phyloP scores from a whole-genome alignment of 2,797 vertebrate genomes.

The Oreortyx pictus region DNA sequence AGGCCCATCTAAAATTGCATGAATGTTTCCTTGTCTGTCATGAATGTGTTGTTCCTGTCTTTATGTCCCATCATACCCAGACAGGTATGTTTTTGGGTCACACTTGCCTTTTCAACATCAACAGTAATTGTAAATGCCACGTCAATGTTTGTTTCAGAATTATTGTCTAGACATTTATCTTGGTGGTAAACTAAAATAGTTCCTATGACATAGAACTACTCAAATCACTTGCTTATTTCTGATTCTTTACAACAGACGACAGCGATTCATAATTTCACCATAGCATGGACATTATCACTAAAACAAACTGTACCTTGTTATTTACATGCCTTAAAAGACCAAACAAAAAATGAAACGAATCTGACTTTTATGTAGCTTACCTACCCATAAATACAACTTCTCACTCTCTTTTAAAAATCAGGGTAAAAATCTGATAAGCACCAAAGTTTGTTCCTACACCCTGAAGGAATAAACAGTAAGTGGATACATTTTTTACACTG shows the following conservation, averaged over 20 bases:
- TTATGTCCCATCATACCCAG: neutral
- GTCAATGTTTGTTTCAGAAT: neutral
- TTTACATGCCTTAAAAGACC: neutral
- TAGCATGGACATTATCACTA: neutral
- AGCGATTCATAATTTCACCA: neutral
- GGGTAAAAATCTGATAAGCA: neutral
- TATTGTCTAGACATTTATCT: neutral
- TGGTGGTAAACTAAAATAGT: neutral
- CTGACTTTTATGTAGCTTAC: neutral
- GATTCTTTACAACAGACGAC: neutral
- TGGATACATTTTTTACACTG: neutral
- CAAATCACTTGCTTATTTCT: neutral
- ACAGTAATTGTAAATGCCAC: neutral
- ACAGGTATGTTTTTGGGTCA: neutral
- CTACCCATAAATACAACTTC: neutral
- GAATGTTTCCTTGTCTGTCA: neutral
- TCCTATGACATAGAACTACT: neutral
- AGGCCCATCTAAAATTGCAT: neutral
- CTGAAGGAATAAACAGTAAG: neutral
- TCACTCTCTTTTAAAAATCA: accelerated
- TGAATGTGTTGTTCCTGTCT: neutral
- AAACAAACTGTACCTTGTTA: neutral
- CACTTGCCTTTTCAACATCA: neutral
- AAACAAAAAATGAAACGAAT: neutral
- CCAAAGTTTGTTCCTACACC: neutral